phyloP scores from a whole-genome alignment of 2,888 invertebrate genomes.

The Prosapia bicincta region DNA sequence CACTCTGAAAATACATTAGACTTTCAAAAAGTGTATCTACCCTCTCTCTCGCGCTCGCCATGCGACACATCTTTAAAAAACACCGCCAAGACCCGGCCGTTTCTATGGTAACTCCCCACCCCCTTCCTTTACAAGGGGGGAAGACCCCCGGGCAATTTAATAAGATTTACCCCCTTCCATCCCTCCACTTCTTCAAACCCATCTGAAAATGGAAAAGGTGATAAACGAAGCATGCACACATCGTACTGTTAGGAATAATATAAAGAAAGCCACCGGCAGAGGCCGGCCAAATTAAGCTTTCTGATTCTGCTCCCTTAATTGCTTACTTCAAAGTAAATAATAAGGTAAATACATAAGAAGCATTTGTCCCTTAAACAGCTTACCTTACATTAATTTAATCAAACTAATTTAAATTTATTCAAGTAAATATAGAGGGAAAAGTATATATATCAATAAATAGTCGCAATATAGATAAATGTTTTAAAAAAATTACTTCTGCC shows the following conservation, averaged over 20 bases:
- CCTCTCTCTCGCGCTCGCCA: constrained; percentile 12
- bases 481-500: no score
- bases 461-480: no score
- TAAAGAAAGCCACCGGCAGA: neutral
- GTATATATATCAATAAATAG: no score
- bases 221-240: constrained; percentile 33
- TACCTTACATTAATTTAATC: no score
- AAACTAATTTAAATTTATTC: no score
- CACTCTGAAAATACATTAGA: constrained; percentile 32
- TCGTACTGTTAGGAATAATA: constrained; percentile 7
- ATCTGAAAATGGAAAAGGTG: constrained; percentile 38
- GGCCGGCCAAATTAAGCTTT: neutral
- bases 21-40: constrained; percentile 30
- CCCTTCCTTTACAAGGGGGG: constrained; percentile 24
- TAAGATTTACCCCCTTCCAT: constrained; percentile 36
- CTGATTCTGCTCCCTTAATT: neutral
- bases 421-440: no score
- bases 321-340: neutral
- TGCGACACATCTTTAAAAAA: constrained; percentile 31
- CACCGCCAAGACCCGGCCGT: constrained; percentile 28
- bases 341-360: no score
- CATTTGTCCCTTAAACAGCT: no score
- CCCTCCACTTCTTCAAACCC: constrained; percentile 31
- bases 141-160: constrained; percentile 34
- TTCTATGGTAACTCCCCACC: constrained; percentile 30